Conservation (phyloP, 1,140 invertebrate species). For the Oreohelix idahoensis region DNA sequence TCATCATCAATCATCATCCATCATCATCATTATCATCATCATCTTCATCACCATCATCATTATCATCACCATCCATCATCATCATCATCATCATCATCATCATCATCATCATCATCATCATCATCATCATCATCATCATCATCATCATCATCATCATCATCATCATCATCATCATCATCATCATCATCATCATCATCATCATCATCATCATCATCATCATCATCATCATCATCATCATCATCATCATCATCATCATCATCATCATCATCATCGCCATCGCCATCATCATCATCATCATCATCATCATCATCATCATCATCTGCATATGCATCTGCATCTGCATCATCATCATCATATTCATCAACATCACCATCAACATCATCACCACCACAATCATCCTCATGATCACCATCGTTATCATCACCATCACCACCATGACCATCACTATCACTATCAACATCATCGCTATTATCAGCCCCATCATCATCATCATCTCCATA, state of each 20-base stretch:
- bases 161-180: neutral
- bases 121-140: neutral
- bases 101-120: neutral
- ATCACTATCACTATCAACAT: neutral
- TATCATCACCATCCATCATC: too few relatives aligned
- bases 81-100: conserved; percentile 38
- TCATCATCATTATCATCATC: too few relatives aligned
- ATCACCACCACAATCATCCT: neutral
- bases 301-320: too few relatives aligned
- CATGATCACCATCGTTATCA: neutral
- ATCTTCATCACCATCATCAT: neutral
- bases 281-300: neutral
- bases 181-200: neutral
- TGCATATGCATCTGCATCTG: too few relatives aligned
- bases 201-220: neutral
- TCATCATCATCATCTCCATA: too few relatives aligned
- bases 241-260: too few relatives aligned
- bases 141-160: neutral
- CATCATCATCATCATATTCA: conserved; percentile 35
- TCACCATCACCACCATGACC: neutral
- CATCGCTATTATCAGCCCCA: too few relatives aligned
- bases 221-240: neutral
- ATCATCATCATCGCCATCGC: too few relatives aligned
- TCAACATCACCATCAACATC: neutral
- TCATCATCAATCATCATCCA: too few relatives aligned